Conservation (phyloP, 2,888 invertebrate species). For the Agonopterix subpropinquella region DNA sequence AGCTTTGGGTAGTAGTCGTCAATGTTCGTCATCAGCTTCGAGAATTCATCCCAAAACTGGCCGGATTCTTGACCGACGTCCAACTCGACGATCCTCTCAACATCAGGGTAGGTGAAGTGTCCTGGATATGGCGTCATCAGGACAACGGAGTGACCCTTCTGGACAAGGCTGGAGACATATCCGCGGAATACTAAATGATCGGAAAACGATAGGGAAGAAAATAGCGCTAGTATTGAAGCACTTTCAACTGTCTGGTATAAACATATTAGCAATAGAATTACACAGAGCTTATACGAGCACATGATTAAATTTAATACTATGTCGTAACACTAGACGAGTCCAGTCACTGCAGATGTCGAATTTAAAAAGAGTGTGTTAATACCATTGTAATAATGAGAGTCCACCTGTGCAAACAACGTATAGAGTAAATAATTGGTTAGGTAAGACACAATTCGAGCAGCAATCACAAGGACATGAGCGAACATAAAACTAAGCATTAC, state of each 20-base stretch:
- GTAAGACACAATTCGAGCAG: no score
- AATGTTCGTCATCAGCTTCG: constrained; percentile 43
- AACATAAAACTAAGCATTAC: no score
- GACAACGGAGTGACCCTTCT: constrained; percentile 50
- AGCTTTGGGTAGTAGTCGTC: constrained; percentile 49
- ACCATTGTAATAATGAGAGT: neutral
- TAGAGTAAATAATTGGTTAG: no score
- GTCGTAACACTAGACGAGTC: constrained; percentile 18
- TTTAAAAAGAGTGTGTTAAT: constrained; percentile 18
- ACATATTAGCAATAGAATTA: constrained; percentile 23
- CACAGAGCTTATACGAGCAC: constrained; percentile 23
- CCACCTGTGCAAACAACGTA: constrained; percentile 1
- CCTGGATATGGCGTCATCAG: constrained; percentile 66
- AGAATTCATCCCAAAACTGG: constrained; percentile 54
- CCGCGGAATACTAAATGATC: constrained; percentile 59
- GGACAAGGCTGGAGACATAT: constrained; percentile 47
- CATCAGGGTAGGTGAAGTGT: constrained; percentile 46
- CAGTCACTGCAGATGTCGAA: constrained; percentile 14
- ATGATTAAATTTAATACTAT: constrained; percentile 19
- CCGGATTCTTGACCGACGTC: constrained; percentile 54
- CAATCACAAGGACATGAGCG: no score
- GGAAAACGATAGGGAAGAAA: constrained; percentile 57
- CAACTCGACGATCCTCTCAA: constrained; percentile 50
- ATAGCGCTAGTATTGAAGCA: constrained; percentile 53
- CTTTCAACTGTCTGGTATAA: constrained; percentile 26